Base-by-base conservation (phyloP, 2,888 invertebrate genomes). In the Agriopis marginaria region DNA sequence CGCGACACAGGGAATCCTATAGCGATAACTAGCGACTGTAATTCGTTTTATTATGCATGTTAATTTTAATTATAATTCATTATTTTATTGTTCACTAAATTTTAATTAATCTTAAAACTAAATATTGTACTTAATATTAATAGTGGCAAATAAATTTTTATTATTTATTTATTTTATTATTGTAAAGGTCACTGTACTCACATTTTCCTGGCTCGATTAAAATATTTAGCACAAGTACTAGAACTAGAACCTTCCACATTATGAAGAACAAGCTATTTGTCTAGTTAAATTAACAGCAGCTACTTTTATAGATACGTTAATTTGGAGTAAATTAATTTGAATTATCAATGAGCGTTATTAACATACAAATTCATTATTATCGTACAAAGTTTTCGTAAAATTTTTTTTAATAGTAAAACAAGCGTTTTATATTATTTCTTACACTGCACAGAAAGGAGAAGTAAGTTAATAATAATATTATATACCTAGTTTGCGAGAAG, bases 161-260 rank as follows among this genome's bases (percentile, higher is more conserved):
- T n/a, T n/a, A n/a, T n/a, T n/a, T n/a, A n/a, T n/a, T n/a, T n/a
- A n/a, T n/a, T n/a, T n/a, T n/a, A n/a, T n/a, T n/a, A n/a, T n/a
- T 23, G 50, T 50, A 50, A 17, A 50, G 55, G 14, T 17, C n/a
- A 14, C 6, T 40, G 49, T 58, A 67, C 62, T 59, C 14, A 68
- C 68, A 53, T 54, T 23, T 54, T 51, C 56, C 63, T 10, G 50
- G 53, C 9, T 53, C 59, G 6, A 63, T 47, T n/a, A 68, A 54
- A 63, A 45, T 54, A 53, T 42, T 53, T 11, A 68, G 12, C 11
- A 63, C 32, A 14, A 63, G 8, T 4, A 59, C 54, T 60, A 63
- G 49, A 63, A 39, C 40, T 54, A 63, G 40, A 59, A 59, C 40
- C 63, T 68, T 68, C 68, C 58, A 63, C 63, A 63, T 68, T 42